A percentile compares a stretch with the other conserved stretches of the same genome.
These are phyloP conservation scores for Eristalinus aeneus DNA, from an alignment of 2,888 invertebrate genomes.

Conservation along the genomic window DNA sequence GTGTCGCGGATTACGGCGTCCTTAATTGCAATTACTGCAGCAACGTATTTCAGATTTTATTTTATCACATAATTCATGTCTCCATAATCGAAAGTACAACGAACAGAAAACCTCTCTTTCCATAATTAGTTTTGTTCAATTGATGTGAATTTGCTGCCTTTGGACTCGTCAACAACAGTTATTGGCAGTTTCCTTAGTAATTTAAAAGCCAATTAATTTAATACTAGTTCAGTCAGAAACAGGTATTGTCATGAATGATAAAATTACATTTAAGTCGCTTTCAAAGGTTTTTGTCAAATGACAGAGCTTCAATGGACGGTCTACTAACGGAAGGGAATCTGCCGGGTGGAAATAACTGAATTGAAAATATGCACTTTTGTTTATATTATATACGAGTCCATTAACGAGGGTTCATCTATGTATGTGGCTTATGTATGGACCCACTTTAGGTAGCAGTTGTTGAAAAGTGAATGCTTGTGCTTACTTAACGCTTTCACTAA, in stretches of 20 bases:
- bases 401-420: neutral
- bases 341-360: conserved; percentile 6
- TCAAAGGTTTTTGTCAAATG: conserved; percentile 18
- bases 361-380: conserved; percentile 29
- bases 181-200: conserved; percentile 23
- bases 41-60: neutral
- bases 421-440: neutral
- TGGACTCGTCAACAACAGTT: neutral
- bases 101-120: neutral
- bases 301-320: neutral
- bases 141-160: neutral
- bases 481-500: conserved; percentile 32
- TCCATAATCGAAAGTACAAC: neutral
- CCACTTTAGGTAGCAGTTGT: neutral
- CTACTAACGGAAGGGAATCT: neutral
- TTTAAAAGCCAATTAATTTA: conserved; percentile 41
- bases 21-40: neutral
- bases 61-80: neutral
- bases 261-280: conserved; percentile 15
- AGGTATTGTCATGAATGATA: conserved; percentile 13
- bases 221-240: conserved; percentile 20
- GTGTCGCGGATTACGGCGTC: neutral
- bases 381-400: neutral
- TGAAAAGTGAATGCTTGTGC: conserved; percentile 21
- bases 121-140: neutral